phyloP scores from a whole-genome alignment of 2,797 vertebrate genomes.

The Gallinago nigripennis region DNA sequence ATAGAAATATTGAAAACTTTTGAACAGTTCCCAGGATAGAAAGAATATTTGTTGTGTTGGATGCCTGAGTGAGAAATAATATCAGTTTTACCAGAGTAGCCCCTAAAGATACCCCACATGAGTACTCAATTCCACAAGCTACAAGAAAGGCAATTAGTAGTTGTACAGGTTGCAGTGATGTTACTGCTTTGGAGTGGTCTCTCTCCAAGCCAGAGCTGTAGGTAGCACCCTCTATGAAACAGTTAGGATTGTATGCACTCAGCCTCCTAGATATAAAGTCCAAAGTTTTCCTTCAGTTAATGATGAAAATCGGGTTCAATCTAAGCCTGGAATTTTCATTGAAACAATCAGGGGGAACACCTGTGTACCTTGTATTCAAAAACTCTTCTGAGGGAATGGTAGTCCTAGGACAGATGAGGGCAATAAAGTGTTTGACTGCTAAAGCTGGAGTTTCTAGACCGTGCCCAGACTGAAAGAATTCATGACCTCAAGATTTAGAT shows the following conservation, averaged over 20 bases:
- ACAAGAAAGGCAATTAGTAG: background rate
- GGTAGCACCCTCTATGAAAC: background rate
- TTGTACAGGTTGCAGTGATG: background rate
- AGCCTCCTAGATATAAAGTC: background rate
- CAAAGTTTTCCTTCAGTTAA: background rate
- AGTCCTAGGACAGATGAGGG: background rate
- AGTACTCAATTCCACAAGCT: background rate
- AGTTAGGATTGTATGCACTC: background rate
- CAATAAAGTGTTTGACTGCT: background rate
- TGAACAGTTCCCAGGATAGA: background rate
- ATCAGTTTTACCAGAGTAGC: background rate
- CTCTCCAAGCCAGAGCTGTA: background rate
- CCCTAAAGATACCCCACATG: background rate
- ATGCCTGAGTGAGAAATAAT: background rate
- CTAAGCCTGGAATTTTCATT: background rate
- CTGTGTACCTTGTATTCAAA: background rate
- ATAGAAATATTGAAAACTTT: background rate
- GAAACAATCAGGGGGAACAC: background rate
- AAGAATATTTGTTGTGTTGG: background rate
- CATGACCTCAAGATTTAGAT: background rate
- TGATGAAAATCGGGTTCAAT: background rate
- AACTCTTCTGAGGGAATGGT: background rate
- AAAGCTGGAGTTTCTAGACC: background rate
- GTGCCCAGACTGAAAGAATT: background rate
- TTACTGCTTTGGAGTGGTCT: background rate